A percentile compares a stretch with the other conserved stretches of the same genome.
phyloP scores from a whole-genome alignment of 2,113 vertebrate genomes.

The Mionectes macconnelli region DNA sequence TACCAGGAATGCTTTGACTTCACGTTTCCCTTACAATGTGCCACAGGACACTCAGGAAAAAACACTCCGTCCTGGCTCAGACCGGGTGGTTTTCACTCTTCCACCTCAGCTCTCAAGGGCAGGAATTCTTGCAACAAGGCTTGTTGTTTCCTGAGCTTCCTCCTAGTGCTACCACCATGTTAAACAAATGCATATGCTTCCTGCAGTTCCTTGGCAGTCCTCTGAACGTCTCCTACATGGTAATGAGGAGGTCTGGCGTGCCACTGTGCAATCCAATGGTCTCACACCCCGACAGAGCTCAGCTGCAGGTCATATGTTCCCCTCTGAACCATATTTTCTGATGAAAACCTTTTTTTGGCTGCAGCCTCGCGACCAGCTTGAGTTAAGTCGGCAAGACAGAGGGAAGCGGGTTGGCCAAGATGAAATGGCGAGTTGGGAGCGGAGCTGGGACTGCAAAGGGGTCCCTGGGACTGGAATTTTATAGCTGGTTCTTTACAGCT shows the following conservation, averaged over 20 bases:
- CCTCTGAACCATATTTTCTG: constrained; percentile 64
- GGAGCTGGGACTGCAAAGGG: background rate
- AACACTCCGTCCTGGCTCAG: background rate
- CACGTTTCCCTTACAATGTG: rapidly evolving
- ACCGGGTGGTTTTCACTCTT: rapidly evolving
- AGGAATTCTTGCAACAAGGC: background rate
- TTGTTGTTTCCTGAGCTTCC: constrained; percentile 23
- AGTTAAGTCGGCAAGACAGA: constrained; percentile 27
- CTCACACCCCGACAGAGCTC: constrained; percentile 65
- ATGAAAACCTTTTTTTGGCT: constrained; percentile 56
- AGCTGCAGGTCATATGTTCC: constrained; percentile 69
- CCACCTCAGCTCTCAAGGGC: background rate
- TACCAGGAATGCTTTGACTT: background rate
- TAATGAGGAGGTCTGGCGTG: constrained; percentile 64
- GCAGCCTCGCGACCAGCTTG: constrained; percentile 31
- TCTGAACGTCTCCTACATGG: background rate
- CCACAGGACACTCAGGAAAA: background rate
- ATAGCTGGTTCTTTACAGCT: background rate
- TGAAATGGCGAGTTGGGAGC: background rate
- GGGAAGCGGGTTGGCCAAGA: background rate
- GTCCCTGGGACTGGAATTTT: background rate
- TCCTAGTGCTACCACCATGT: constrained; percentile 19
- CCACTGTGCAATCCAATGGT: constrained; percentile 66
- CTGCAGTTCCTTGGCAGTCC: constrained; percentile 46
- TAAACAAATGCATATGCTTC: constrained; percentile 65